These are phyloP conservation scores for Heliconius himera DNA, from an alignment of 1,140 invertebrate genomes.

Conservation along the genomic window DNA sequence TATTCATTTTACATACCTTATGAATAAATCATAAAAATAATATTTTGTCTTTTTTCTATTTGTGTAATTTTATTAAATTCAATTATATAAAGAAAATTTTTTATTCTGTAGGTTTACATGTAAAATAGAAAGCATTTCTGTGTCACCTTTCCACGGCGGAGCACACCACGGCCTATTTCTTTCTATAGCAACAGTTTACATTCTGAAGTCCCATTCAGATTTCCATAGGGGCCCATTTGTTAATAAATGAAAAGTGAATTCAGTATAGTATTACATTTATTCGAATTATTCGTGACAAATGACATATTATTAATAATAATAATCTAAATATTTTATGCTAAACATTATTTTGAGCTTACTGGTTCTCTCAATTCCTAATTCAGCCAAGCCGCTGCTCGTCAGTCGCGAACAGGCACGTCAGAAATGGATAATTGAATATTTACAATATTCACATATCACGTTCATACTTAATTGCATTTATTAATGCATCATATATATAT, in stretches of 20 bases:
- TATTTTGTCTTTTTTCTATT: neutral
- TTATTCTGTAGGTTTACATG: conserved; percentile 31
- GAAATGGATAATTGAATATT: conserved; percentile 53
- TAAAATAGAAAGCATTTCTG: conserved; percentile 59
- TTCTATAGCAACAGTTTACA: conserved; percentile 58
- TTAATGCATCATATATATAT: neutral
- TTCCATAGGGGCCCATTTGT: conserved; percentile 36
- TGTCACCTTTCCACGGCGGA: conserved; percentile 55
- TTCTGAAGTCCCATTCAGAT: conserved; percentile 45
- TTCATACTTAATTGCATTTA: conserved; percentile 22
- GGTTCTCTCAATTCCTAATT: conserved; percentile 77
- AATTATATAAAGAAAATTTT: conserved; percentile 22
- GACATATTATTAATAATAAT: conserved; percentile 55
- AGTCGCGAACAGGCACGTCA: conserved; percentile 38
- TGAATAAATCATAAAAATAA: too few relatives aligned
- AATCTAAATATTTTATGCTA: conserved; percentile 54
- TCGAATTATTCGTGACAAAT: conserved; percentile 76
- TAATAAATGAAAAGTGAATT: conserved; percentile 38
- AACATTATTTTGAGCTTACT: conserved; percentile 74
- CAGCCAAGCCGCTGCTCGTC: conserved; percentile 53
- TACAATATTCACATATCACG: conserved; percentile 55
- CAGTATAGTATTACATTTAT: conserved; percentile 66
- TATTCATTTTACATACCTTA: too few relatives aligned
- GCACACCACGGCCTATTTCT: conserved; percentile 57
- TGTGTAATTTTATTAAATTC: conserved; percentile 18